Base-by-base conservation (phyloP, 92 coral and sea anemone genomes). In the Bergia sp. region DNA sequence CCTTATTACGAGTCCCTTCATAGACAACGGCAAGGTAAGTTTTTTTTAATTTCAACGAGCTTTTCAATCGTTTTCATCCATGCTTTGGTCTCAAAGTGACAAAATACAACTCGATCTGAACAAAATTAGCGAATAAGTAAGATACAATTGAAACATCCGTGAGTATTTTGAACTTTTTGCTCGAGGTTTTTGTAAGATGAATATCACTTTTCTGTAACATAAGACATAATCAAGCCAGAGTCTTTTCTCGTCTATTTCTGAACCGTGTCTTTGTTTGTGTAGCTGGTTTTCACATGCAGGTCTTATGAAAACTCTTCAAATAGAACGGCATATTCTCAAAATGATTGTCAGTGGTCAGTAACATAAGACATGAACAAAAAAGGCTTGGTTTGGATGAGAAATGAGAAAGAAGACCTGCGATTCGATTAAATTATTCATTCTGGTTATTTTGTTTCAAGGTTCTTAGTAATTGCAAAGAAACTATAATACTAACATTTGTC, bases 231-330 rank as follows among this genome's bases (percentile, higher is more conserved):
- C 20, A 21, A 50, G 43, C 44, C 16, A 44, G 13, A 29, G 66
- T 40, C 53, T 47, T 79, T 79, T 44, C 53, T 79, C 40, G 13
- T 79, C 43, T 79, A 45, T 79, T 50, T 79, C 67, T 41, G 21
- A 44, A 16, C 37, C 80, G 23, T 76, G 43, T 47, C 23, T 49
- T 36, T 79, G 42, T 79, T 79, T 79, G 64, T 8, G 83, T 79
- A 79, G 83, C 83, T 79, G 83, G 61, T 79, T 79, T 55, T 79
- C 13, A 36, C 66, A 13, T 29, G 83, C 83, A 79, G 83, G 83
- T 79, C 67, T 21, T 37, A 20, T 53, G 65, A 50, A 50, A 61
- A 37, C 73, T 58, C 61, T 49, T 18, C 85, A 81, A 58, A 81
- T 61, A 40, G 47, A 57, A 81, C 72, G 45, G 67, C 85, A 40